These are phyloP conservation scores for Paracentrotus lividus DNA, from an alignment of 53 echinoderm and acorn worm genomes.

Conservation along the genomic window DNA sequence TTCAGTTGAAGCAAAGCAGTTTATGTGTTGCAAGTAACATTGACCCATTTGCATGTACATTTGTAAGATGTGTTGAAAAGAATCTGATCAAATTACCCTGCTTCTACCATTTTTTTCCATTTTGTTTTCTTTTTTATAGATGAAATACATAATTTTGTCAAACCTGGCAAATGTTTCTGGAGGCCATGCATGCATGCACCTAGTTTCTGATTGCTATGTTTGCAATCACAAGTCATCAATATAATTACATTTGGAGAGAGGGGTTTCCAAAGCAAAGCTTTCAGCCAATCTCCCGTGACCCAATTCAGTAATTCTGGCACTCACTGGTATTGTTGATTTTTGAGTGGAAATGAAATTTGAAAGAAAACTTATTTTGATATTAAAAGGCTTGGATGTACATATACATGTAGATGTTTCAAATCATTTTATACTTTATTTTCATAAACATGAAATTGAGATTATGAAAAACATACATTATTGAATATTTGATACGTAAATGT, in stretches of 20 bases:
- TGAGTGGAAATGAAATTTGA: slow-evolving; percentile 7
- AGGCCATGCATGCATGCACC: neutral
- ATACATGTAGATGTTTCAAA: too few relatives aligned
- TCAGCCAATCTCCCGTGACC: neutral
- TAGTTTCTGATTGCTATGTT: slow-evolving; percentile 32
- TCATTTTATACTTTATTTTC: too few relatives aligned
- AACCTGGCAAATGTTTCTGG: neutral
- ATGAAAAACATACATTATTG: too few relatives aligned
- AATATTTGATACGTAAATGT: too few relatives aligned
- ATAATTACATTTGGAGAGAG: neutral
- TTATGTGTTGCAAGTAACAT: too few relatives aligned
- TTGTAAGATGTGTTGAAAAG: neutral
- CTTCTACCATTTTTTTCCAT: neutral
- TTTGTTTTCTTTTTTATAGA: neutral
- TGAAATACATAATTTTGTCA: slow-evolving; percentile 9
- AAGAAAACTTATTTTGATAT: neutral
- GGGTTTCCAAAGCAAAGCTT: neutral
- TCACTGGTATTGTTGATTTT: neutral
- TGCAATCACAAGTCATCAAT: slow-evolving; percentile 13
- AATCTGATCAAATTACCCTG: neutral
- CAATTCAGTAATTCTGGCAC: neutral
- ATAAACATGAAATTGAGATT: too few relatives aligned
- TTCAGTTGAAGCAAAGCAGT: too few relatives aligned
- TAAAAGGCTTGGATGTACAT: neutral
- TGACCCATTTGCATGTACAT: neutral